Percentiles rank a stretch among this genome's conserved stretches.
These are phyloP conservation scores for Trachythela sp. DNA, from an alignment of 64 coral and sea anemone species.

Conservation along the genomic window DNA sequence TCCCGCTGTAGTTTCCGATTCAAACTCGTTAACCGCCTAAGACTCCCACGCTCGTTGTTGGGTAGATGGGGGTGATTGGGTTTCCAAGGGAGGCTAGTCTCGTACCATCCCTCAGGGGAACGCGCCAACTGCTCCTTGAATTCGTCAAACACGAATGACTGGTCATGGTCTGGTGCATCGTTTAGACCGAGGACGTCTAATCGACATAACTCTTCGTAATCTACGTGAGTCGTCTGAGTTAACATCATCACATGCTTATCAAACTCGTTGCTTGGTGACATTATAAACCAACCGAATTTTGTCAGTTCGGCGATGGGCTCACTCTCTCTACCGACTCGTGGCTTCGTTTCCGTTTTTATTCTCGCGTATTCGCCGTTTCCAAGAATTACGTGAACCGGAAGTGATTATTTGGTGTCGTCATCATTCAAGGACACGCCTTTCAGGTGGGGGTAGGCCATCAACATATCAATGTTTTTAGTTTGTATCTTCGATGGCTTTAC, in stretches of 20 bases:
- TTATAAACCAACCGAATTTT: background rate
- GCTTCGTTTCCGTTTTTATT: too few species aligned
- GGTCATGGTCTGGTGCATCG: background rate
- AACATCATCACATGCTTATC: background rate
- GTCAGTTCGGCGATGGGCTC: too few species aligned
- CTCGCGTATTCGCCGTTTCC: too few species aligned
- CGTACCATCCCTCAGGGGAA: background rate
- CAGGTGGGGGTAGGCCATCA: constrained; percentile 35
- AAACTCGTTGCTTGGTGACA: background rate
- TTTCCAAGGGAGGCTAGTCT: background rate
- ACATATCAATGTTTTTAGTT: too few species aligned
- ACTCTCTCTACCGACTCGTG: too few species aligned
- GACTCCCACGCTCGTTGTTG: background rate
- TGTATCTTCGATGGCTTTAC: background rate
- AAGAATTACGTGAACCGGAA: too few species aligned
- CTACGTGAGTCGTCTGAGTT: background rate
- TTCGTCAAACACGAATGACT: background rate
- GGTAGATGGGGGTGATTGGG: background rate
- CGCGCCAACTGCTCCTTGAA: background rate
- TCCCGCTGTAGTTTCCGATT: too few species aligned
- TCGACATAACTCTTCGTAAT: background rate
- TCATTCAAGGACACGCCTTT: constrained; percentile 29
- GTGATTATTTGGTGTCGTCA: constrained; percentile 23
- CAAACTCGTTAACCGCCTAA: background rate
- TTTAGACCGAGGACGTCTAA: background rate